A percentile compares a stretch with the other conserved stretches of the same genome.
Evolutionary conservation across 2,113 vertebrate genomes (phyloP).

Genomic region (Callopanchax toddi): DNA sequence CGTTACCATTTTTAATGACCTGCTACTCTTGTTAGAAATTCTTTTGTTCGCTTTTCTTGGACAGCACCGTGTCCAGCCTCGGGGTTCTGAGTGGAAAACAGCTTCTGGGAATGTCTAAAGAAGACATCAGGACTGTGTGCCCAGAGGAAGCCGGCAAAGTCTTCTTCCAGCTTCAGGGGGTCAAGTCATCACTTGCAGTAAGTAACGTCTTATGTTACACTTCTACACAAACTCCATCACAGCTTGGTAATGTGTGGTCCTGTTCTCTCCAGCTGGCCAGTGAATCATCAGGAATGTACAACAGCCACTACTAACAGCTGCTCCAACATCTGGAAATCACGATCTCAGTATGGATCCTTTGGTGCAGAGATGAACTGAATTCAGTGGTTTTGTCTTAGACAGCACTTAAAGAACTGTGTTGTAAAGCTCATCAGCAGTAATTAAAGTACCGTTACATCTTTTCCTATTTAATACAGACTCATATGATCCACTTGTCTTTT

Average conservation of each 20-base stretch:
- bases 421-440: not conserved
- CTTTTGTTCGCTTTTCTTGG: not conserved
- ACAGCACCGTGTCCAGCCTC: conserved; percentile 84
- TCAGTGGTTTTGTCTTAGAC: not conserved
- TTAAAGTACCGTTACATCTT: not conserved
- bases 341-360: too few species aligned
- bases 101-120: conserved; percentile 81
- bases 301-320: conserved; percentile 47
- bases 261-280: conserved; percentile 72
- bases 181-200: conserved; percentile 80
- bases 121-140: conserved; percentile 82
- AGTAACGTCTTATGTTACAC: conserved; percentile 24
- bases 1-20: too few species aligned
- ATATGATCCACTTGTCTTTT: not conserved
- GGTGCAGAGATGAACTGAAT: not conserved
- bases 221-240: not conserved
- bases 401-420: not conserved
- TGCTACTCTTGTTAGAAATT: too few species aligned
- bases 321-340: not conserved
- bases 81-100: conserved; percentile 82
- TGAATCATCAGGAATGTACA: conserved; percentile 63
- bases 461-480: not conserved
- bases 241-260: conserved; percentile 7
- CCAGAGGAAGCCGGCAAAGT: conserved; percentile 85
- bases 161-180: conserved; percentile 82